Percentiles rank a stretch among this genome's conserved stretches.
phyloP scores from a whole-genome alignment of 1,140 invertebrate species.

The Zaprionus africanus region DNA sequence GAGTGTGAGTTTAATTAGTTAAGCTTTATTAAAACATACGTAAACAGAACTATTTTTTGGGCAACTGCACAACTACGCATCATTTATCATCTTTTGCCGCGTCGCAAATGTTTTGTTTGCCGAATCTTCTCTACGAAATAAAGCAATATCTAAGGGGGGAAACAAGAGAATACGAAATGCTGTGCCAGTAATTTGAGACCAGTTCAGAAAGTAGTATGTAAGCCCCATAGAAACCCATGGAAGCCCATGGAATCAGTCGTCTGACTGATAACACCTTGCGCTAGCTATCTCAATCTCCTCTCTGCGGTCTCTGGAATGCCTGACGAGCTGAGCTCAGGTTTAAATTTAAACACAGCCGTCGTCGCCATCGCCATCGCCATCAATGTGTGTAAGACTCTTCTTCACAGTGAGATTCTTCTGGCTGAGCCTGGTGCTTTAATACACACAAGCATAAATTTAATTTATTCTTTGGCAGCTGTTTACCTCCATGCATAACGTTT shows the following conservation, averaged over 20 bases:
- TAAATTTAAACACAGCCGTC: constrained; percentile 69
- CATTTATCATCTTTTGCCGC: constrained; percentile 74
- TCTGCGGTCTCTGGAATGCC: constrained; percentile 37
- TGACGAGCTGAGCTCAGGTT: constrained; percentile 71
- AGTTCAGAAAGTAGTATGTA: constrained; percentile 36
- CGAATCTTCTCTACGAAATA: constrained; percentile 5
- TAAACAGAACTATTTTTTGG: constrained; percentile 60
- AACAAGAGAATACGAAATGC: background rate
- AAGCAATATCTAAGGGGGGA: constrained; percentile 1
- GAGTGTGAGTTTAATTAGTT: constrained; percentile 70
- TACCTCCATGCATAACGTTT: constrained; percentile 64
- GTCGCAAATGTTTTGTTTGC: constrained; percentile 63
- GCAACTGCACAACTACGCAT: constrained; percentile 73
- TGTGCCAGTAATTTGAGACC: constrained; percentile 55
- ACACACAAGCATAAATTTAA: constrained; percentile 64
- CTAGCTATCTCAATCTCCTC: constrained; percentile 29
- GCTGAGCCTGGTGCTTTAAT: constrained; percentile 10
- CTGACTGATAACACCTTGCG: constrained; percentile 61
- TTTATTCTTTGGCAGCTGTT: constrained; percentile 76
- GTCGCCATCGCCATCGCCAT: background rate
- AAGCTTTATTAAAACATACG: constrained; percentile 80
- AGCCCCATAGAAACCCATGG: constrained; percentile 13
- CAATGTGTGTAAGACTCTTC: constrained; percentile 45
- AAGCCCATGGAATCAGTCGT: background rate
- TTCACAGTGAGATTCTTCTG: constrained; percentile 40